Percentiles rank a stretch among this genome's conserved stretches.
phyloP scores from a whole-genome alignment of 2,888 invertebrate species.

The Galeruca laticollis region DNA sequence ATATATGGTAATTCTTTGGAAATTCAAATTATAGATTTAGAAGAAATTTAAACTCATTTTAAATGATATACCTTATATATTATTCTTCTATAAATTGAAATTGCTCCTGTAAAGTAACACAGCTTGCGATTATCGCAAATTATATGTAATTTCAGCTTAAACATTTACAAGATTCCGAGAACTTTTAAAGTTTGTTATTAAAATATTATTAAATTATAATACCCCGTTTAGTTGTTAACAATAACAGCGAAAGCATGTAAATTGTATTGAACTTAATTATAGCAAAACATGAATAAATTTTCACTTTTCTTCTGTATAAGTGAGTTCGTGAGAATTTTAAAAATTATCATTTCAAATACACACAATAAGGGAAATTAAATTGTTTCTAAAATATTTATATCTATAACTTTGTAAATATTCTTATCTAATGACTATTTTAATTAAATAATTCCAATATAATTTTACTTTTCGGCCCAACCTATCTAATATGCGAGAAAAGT shows the following conservation, averaged over 20 bases:
- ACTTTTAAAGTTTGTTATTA: neutral
- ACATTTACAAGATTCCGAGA: neutral
- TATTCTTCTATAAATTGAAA: neutral
- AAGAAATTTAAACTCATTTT: too few relatives aligned
- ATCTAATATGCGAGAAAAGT: too few relatives aligned
- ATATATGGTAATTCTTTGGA: too few relatives aligned
- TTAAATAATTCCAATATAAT: too few relatives aligned
- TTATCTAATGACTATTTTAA: too few relatives aligned
- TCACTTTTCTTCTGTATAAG: conserved; percentile 1
- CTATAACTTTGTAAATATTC: too few relatives aligned
- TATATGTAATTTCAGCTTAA: neutral
- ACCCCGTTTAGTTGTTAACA: neutral
- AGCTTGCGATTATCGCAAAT: neutral
- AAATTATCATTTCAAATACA: too few relatives aligned
- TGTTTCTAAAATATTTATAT: too few relatives aligned
- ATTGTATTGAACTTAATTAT: neutral
- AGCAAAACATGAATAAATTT: neutral
- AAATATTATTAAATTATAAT: conserved; percentile 11
- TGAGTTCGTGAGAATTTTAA: conserved; percentile 1
- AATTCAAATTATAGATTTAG: too few relatives aligned
- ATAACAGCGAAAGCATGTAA: conserved; percentile 15
- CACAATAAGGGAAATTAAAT: too few relatives aligned
- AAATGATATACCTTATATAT: too few relatives aligned
- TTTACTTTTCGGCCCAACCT: too few relatives aligned
- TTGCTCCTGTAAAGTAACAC: neutral